Base-by-base conservation (phyloP, 2,888 invertebrate species). In the Leucoma salicis region DNA sequence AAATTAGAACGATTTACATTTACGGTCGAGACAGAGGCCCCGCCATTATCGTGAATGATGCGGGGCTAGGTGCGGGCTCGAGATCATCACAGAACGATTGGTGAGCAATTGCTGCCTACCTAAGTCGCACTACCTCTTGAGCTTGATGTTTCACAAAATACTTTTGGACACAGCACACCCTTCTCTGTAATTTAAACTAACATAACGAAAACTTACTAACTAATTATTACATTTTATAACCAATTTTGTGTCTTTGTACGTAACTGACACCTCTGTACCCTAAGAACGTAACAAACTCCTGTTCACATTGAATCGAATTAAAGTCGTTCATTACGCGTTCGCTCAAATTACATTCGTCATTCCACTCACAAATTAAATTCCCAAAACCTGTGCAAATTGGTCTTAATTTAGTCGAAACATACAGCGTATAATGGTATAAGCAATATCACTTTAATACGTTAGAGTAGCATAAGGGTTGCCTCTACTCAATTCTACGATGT, bases 1-100 rank as follows among this genome's bases (percentile, higher is more conserved):
- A 89, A 88, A 89, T 88, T 89, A 88, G 84, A 79, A 71, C 83
- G 86, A 87, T 89, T 88, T 88, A 86, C 88, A 88, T 88, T 87
- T 81, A 81, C 78, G 81, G 81, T 68, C 79, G 86, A 79, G 83
- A 84, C 86, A 81, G 73, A 77, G 79, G 81, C 74, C 69, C 74
- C 68, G 75, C 82, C 77, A 83, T 86, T 86, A 84, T 77, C 74
- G 84, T 80, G 83, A 85, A 75, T 80, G 87, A 86, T 85, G 82
- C 82, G 79, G 78, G 85, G 81, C 71, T 77, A 74, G 75, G 77
- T 78, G 74, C 70, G 71, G 73, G 76, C 71, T 56, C 56, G 67
- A 73, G 81, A 82, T 81, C 79, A 78, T 77, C 70, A 69, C 56
- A 48, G 55, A 47, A 63, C 63, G 56, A 61, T 62, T 55, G 63